These are phyloP conservation scores for Isichthys henryi DNA, from an alignment of 2,113 vertebrate genomes.

Conservation along the genomic window DNA sequence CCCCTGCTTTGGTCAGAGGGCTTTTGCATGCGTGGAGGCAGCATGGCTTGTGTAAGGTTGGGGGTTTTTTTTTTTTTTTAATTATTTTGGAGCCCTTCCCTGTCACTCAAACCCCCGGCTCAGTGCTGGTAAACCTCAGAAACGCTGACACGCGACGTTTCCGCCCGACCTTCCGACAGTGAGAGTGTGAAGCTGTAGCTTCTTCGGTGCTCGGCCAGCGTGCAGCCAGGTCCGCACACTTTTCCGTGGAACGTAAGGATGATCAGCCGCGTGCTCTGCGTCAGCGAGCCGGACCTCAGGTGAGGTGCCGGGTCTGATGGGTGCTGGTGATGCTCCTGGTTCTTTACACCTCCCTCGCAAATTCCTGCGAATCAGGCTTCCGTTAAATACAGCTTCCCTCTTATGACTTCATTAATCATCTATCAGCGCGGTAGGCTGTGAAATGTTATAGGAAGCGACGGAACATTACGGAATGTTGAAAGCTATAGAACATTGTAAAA, in stretches of 20 bases:
- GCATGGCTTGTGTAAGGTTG: constrained; percentile 33
- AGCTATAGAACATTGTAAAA: no score
- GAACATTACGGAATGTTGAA: background rate
- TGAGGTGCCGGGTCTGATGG: constrained; percentile 13
- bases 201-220: background rate
- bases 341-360: background rate
- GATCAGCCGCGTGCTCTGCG: constrained; percentile 41
- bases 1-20: background rate
- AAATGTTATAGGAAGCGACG: background rate
- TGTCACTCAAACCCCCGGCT: background rate
- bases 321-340: background rate
- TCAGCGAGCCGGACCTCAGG: constrained; percentile 40
- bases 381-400: background rate
- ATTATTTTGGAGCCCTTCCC: background rate
- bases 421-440: background rate
- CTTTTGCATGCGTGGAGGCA: constrained; percentile 45
- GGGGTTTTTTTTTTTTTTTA: no score
- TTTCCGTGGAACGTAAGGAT: constrained; percentile 26
- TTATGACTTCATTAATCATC: background rate
- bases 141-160: background rate
- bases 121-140: background rate
- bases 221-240: background rate
- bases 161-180: background rate
- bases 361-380: background rate
- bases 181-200: background rate